These are phyloP conservation scores for Thysanoteuthis rhombus DNA, from an alignment of 2,888 invertebrate species.

Conservation along the genomic window DNA sequence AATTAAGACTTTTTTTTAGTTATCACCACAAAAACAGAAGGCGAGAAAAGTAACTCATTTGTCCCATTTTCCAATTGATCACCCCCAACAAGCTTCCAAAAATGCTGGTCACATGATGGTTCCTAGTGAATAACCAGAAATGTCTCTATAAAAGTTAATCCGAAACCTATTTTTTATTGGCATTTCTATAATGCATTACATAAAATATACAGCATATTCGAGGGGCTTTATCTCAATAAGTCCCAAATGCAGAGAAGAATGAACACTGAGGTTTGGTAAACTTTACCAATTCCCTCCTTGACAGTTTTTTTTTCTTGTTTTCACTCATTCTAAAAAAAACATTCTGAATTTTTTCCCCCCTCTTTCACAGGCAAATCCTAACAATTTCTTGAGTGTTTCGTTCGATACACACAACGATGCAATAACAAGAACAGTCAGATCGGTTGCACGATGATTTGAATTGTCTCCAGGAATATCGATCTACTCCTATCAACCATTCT, in stretches of 20 bases:
- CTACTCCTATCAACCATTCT: neutral
- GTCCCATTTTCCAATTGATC: too few relatives aligned
- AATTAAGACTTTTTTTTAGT: too few relatives aligned
- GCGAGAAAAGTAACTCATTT: too few relatives aligned
- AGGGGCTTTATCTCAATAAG: neutral
- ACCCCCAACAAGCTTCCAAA: too few relatives aligned
- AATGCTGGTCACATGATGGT: too few relatives aligned
- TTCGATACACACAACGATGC: neutral
- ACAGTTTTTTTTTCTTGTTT: neutral
- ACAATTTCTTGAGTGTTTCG: neutral
- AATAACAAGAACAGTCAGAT: neutral
- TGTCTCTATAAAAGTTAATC: too few relatives aligned
- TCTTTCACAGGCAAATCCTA: neutral
- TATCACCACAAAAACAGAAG: too few relatives aligned
- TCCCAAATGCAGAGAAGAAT: neutral
- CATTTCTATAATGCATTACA: neutral
- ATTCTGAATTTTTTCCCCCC: neutral
- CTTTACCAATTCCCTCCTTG: neutral
- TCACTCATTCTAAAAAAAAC: neutral
- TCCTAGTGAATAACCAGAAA: too few relatives aligned
- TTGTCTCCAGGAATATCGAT: neutral
- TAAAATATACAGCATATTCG: neutral
- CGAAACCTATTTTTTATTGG: too few relatives aligned
- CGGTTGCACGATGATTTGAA: neutral
- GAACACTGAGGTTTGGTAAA: neutral